Percentiles rank a stretch among this genome's conserved stretches.
Evolutionary conservation across 2,113 vertebrate species (phyloP).

Genomic region (Caranx ignobilis): DNA sequence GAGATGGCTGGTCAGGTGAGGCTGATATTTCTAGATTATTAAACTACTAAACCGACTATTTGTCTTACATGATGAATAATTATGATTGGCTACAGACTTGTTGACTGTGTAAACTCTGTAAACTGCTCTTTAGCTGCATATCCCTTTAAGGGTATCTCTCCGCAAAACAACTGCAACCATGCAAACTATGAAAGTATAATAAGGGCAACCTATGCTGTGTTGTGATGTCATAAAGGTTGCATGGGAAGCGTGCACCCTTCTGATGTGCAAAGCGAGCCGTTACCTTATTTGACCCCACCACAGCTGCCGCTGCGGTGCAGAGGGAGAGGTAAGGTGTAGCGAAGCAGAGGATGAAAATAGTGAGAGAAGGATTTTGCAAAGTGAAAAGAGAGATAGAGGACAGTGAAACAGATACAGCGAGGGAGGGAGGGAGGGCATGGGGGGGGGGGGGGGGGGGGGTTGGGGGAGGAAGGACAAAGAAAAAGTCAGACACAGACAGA

Average conservation of each 20-base stretch:
- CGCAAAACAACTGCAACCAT: conserved; percentile 29
- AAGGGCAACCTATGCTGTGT: conserved; percentile 21
- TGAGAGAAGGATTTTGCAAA: conserved; percentile 71
- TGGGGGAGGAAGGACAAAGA: conserved; percentile 70
- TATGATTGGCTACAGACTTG: conserved; percentile 7
- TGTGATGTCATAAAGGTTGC: conserved; percentile 62
- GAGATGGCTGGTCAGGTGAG: conserved; percentile 34
- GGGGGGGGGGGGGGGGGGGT: no score
- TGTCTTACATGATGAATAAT: not conserved
- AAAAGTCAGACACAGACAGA: conserved; percentile 75
- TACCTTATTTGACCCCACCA: conserved; percentile 79
- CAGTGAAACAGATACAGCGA: conserved; percentile 70
- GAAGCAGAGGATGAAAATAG: conserved; percentile 67
- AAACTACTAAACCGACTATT: not conserved
- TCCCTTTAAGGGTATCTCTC: not conserved
- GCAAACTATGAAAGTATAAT: conserved; percentile 30
- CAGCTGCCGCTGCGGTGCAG: conserved; percentile 74
- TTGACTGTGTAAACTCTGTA: conserved; percentile 4
- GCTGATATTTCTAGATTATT: conserved; percentile 17
- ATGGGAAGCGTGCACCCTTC: conserved; percentile 25
- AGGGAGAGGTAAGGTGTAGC: conserved; percentile 46
- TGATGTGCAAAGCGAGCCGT: conserved; percentile 39
- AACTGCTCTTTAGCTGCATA: conserved; percentile 15
- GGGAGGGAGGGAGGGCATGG: conserved; percentile 18
- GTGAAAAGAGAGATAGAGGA: conserved; percentile 71